phyloP scores from a whole-genome alignment of 2,888 invertebrate genomes.

The Lissonota sp. region DNA sequence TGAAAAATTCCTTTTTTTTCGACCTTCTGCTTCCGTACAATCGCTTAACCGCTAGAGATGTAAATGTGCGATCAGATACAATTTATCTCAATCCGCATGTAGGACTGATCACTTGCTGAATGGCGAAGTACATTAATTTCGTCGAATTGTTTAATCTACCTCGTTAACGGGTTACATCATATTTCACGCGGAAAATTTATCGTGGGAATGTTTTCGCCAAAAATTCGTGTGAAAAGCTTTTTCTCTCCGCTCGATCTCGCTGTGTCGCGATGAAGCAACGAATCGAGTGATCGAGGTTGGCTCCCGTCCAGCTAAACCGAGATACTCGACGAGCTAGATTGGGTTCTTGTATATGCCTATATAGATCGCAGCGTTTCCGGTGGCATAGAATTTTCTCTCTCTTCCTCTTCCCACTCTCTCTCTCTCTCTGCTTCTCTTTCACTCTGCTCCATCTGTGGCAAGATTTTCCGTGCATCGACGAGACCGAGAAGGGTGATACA shows the following conservation, averaged over 20 bases:
- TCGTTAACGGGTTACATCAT: no score
- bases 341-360: background rate
- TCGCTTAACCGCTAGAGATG: no score
- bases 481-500: background rate
- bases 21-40: no score
- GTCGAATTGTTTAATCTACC: no score
- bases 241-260: background rate
- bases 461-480: slow-evolving; percentile 25
- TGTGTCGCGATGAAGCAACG: slow-evolving; percentile 30
- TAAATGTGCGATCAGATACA: no score
- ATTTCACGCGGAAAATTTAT: no score
- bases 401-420: slow-evolving; percentile 4
- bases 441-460: background rate
- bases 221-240: background rate
- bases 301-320: slow-evolving; percentile 16
- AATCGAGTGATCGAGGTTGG: slow-evolving; percentile 51
- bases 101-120: no score
- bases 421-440: no score
- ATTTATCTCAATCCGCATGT: no score
- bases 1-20: no score
- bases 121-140: no score
- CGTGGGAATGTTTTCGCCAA: background rate
- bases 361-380: slow-evolving; percentile 11
- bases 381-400: background rate
- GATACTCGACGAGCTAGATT: slow-evolving; percentile 13